Evolutionary conservation across 1,140 invertebrate species (phyloP), one percentile per base, ranked within the genome.

Genomic region (Apis cerana): DNA sequence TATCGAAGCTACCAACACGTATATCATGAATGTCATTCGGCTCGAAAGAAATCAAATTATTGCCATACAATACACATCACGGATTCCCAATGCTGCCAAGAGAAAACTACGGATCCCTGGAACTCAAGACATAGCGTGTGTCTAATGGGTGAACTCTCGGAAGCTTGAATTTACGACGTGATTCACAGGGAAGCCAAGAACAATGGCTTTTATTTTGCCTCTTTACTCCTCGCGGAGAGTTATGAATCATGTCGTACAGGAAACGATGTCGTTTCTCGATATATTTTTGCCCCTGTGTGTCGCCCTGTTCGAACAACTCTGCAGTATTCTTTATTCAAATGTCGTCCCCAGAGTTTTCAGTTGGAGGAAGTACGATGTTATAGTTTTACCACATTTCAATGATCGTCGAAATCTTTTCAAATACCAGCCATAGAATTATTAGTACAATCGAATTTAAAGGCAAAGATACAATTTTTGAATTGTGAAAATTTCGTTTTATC

Each of bases 131-230:
- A 52, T 52, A 62, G 52, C 33, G 17, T 67, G 70, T 15, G 79
- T 81, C 79, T 81, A 81, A 81, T 81, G 71, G 79, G 52, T 75
- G 68, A 81, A 81, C 79, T 81, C 71, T 67, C 61, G 71, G n/a
- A 17, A 75, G 59, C 70, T n/a, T 2, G 62, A 75, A 81, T 81
- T 81, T 81, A 81, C 71, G 79, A 81, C 43, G 79, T 52, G 79
- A 75, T 71, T 81, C 71, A 19, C 71, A 48, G 23, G 13, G 4
- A 59, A 81, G 71, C 71, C 71, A 52, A 50, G 79, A 81, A 81
- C 79, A 81, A 81, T 81, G 79, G 71, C 71, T 75, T 75, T 81
- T 81, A 81, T 81, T 81, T 81, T 67, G 79, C 43, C 43, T 58
- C 54, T 81, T 81, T 81, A 52, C 62, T 52, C 33, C 62, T 67